Percentiles rank a stretch among this genome's conserved stretches.
These are phyloP conservation scores for Ladona fulva DNA, from an alignment of 1,140 invertebrate species.

Conservation along the genomic window DNA sequence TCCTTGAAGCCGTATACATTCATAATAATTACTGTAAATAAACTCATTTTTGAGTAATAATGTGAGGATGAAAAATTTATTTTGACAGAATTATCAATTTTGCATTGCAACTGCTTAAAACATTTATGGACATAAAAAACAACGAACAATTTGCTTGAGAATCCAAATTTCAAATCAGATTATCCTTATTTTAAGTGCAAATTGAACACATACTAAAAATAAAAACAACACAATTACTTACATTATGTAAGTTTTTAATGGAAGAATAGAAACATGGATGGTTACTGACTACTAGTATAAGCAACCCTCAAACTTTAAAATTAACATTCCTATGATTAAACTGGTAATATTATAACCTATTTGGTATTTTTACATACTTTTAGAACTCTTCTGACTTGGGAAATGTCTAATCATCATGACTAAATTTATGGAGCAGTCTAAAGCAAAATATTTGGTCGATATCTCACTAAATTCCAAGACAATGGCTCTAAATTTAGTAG, in stretches of 20 bases:
- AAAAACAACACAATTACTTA: not conserved
- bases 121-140: no score
- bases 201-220: not conserved
- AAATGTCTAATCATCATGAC: not conserved
- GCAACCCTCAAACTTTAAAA: not conserved
- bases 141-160: no score
- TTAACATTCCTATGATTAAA: no score
- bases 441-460: conserved; percentile 3
- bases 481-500: not conserved
- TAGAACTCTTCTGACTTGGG: no score
- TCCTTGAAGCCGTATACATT: not conserved
- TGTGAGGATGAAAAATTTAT: no score
- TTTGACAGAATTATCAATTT: no score
- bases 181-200: not conserved
- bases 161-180: not conserved
- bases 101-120: no score
- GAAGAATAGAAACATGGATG: not conserved
- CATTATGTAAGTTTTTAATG: not conserved
- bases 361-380: no score
- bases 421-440: not conserved
- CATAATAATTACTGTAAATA: not conserved
- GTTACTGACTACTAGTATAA: not conserved
- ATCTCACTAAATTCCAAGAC: not conserved
- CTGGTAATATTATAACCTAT: no score
- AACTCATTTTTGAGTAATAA: not conserved